Evolutionary conservation across 2,113 vertebrate species (phyloP), one percentile per base, ranked within the genome.

Genomic region (Myiozetetes cayanensis): DNA sequence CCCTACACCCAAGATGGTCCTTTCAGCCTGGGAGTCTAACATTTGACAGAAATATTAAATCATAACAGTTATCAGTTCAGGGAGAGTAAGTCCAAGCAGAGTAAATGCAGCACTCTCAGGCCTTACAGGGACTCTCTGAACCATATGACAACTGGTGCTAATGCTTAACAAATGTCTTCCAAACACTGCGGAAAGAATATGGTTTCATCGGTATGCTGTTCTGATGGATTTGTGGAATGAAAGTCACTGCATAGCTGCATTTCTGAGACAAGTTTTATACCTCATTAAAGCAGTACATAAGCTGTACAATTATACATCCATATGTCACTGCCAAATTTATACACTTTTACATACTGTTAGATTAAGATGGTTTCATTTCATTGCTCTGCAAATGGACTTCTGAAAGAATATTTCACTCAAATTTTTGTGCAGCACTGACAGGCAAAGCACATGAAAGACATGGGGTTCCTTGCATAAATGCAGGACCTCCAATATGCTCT

Each of bases 271-370:
- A 78, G 73, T 81, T 95, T 95, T 89, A 89, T 87, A 87, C 71
- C 52, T 91, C 89, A 93, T 95, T 96, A 96, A 96, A 85, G 88
- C 90, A 81, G 72, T 62, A 87, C 70, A 71, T 91, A 94, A 79
- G 43, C 85, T 91, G 77, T 79, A 85, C 89, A 94, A 95, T 93
- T 96, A 95, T 49, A 89, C 58, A 85, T 18, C 81, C 91, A 92
- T 95, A 74, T 81, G 91, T 94, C 93, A 91, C 85, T 91, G 94
- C 56, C 95, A 92, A 92, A 97, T 95, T 94, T 82, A 91, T 80
- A 93, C 58, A 77, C 27, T 94, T 94, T 77, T 80, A 92, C 86
- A 89, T 87, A 90, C 78, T 73, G 50, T 80, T 94, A 84, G 79
- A 93, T 94, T 94, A 94, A 86, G 80, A 85, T 46, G 55, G 92